Base-by-base conservation (phyloP, 2,888 invertebrate species). In the Conistra vaccinii region DNA sequence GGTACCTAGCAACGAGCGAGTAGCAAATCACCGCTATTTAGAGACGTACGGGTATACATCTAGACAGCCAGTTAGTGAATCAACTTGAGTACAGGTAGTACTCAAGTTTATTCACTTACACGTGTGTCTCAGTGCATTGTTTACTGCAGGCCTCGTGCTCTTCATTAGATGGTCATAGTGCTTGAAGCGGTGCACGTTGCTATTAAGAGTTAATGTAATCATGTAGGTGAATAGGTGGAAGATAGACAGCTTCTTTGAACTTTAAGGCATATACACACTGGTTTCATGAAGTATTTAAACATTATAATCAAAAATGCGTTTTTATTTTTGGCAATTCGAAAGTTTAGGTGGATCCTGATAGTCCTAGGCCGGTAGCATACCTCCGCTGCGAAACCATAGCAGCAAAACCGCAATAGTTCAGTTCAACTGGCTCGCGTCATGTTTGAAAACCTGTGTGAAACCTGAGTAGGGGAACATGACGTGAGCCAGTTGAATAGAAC, bases 51-150 rank as follows among this genome's bases (percentile, higher is more conserved):
- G 3, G n/a, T 62, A 10, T 48, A 69, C 32, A 2, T 32, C 32
- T 32, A 32, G 32, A 3, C 32, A 32, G 32, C 32, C 32, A 32
- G n/a, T n/a, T n/a, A n/a, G n/a, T n/a, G n/a, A n/a, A n/a, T n/a
- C n/a, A n/a, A n/a, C n/a, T n/a, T n/a, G n/a, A n/a, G n/a, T n/a
- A n/a, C n/a, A n/a, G n/a, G 45, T 4, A 20, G 20, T 42, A n/a
- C 6, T 42, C 32, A 23, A 10, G 26, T 26, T 14, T 17, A 20
- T 62, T 26, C 39, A 3, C 29, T 17, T 39, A 76, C 69, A 69
- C 69, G 69, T 69, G 75, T 48, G 12, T 23, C 35, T 23, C 29
- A 39, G 23, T 55, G 39, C n/a, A 55, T 57, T 69, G 57, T 76
- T 76, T 51, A 76, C 62, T 20, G 26, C 29, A 51, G 23, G 12